Percentiles rank a stretch among this genome's conserved stretches.
Evolutionary conservation across 1,140 invertebrate species (phyloP).

Genomic region (Pararge aegeria): DNA sequence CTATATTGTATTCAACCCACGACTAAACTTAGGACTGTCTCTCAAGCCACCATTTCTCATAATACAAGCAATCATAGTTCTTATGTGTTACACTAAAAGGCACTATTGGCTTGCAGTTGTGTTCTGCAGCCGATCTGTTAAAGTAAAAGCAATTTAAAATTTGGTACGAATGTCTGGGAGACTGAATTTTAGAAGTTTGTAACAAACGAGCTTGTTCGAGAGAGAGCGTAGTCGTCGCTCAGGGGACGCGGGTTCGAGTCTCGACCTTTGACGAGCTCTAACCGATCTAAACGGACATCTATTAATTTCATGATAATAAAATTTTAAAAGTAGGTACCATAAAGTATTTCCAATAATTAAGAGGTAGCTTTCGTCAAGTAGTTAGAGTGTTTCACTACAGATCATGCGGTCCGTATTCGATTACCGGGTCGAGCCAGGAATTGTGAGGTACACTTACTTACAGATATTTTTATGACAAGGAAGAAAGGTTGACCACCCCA

Average conservation of each 20-base stretch:
- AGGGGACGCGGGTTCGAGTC: background rate
- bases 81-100: background rate
- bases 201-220: background rate
- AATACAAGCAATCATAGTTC: background rate
- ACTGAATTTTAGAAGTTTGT: background rate
- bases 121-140: background rate
- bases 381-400: too few relatives aligned
- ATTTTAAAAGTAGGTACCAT: too few relatives aligned
- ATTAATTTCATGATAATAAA: too few relatives aligned
- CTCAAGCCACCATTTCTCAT: background rate
- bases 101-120: background rate
- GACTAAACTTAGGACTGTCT: background rate
- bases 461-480: too few relatives aligned
- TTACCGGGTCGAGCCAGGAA: too few relatives aligned
- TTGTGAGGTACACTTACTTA: too few relatives aligned
- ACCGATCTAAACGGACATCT: too few relatives aligned
- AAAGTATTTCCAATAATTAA: too few relatives aligned
- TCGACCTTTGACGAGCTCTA: background rate
- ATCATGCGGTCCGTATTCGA: too few relatives aligned
- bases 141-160: constrained; percentile 7
- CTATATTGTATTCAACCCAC: too few relatives aligned
- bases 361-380: too few relatives aligned
- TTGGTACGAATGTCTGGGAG: background rate
- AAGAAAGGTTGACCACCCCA: too few relatives aligned
- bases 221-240: background rate